Conservation (phyloP, 37 sponge, comb jelly and placozoan species). For the Chondrilla cf. caribensis region DNA sequence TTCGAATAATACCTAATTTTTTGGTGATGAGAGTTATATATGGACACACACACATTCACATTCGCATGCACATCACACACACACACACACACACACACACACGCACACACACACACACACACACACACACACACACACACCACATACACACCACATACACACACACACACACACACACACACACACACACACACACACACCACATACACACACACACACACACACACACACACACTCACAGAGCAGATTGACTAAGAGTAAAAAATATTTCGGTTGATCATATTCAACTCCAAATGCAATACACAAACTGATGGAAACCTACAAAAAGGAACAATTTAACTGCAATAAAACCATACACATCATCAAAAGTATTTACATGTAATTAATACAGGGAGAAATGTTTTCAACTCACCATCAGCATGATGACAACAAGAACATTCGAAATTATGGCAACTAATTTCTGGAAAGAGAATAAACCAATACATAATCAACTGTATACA, state of each 20-base stretch:
- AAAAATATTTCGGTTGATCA: conserved; percentile 45
- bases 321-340: neutral
- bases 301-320: conserved; percentile 53
- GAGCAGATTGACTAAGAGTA: conserved; percentile 54
- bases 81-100: conserved; percentile 1
- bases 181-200: conserved; percentile 19
- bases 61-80: neutral
- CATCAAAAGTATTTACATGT: too few relatives aligned
- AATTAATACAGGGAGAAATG: too few relatives aligned
- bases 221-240: conserved; percentile 30
- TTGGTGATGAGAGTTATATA: conserved; percentile 6
- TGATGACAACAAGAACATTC: conserved; percentile 23
- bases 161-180: conserved; percentile 28
- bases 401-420: conserved; percentile 29
- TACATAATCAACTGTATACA: neutral
- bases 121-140: neutral
- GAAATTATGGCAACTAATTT: conserved; percentile 1
- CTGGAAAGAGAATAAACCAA: neutral
- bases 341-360: too few relatives aligned
- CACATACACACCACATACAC: too few relatives aligned
- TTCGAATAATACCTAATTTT: neutral
- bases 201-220: neutral
- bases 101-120: conserved; percentile 17
- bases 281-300: conserved; percentile 31
- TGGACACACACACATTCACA: conserved; percentile 48